A percentile compares a stretch with the other conserved stretches of the same genome.
Evolutionary conservation across 2,113 vertebrate genomes (phyloP).

Genomic region (Laterallus jamaicensis): DNA sequence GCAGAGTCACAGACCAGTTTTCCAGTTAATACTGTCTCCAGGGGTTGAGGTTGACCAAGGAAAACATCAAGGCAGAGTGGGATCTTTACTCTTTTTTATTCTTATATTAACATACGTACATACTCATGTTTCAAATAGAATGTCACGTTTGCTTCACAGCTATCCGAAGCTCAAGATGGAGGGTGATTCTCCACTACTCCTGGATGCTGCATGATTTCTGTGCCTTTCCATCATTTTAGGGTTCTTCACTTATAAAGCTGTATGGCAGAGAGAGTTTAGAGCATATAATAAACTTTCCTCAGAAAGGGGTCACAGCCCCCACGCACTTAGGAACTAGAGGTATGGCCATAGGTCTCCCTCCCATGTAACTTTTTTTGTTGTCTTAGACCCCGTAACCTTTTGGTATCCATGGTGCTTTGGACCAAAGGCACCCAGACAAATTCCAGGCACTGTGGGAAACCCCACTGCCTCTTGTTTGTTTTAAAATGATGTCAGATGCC

Average conservation of each 20-base stretch:
- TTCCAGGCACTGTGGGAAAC: neutral
- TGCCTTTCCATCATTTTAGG: neutral
- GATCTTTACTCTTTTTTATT: neutral
- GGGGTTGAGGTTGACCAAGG: neutral
- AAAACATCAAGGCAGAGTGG: neutral
- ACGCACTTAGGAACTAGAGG: rapidly evolving
- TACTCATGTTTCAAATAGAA: neutral
- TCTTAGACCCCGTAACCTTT: neutral
- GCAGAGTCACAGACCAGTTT: neutral
- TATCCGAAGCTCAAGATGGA: neutral
- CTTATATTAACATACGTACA: neutral
- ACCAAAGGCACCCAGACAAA: neutral
- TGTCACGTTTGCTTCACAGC: neutral
- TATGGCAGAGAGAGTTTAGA: neutral
- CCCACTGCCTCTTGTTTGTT: neutral
- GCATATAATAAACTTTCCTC: neutral
- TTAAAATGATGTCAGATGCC: neutral
- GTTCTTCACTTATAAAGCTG: neutral
- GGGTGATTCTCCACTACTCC: neutral
- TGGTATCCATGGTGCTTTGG: neutral
- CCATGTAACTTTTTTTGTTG: no score
- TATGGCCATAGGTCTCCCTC: neutral
- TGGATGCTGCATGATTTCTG: neutral
- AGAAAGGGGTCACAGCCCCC: neutral
- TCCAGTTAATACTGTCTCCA: neutral